Percentiles rank a stretch among this genome's conserved stretches.
Evolutionary conservation across 2,797 vertebrate species (phyloP).

Genomic region (Melanotaenia parkinsoni): DNA sequence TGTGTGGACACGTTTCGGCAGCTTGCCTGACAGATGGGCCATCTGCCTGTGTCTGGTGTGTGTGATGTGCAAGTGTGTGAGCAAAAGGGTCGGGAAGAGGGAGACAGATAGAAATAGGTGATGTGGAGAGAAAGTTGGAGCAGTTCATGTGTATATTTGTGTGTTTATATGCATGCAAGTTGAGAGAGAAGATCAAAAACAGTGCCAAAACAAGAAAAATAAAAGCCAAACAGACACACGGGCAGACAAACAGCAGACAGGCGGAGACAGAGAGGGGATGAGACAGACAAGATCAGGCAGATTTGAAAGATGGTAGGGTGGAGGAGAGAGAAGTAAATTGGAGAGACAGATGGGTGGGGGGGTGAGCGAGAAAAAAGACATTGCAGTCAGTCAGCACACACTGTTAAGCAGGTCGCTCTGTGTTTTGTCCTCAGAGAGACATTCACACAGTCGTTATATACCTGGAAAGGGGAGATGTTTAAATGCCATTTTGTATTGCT

Average conservation of each 20-base stretch:
- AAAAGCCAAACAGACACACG: slow-evolving; percentile 55
- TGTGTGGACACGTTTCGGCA: slow-evolving; percentile 68
- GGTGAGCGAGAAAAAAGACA: slow-evolving; percentile 85
- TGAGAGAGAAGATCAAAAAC: slow-evolving; percentile 49
- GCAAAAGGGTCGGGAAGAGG: slow-evolving; percentile 20
- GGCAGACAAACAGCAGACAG: slow-evolving; percentile 58
- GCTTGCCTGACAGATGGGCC: slow-evolving; percentile 75
- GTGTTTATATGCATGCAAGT: slow-evolving; percentile 59
- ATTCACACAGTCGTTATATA: slow-evolving; percentile 81
- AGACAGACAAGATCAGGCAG: slow-evolving; percentile 75
- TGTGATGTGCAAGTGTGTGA: slow-evolving; percentile 30
- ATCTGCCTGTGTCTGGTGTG: slow-evolving; percentile 71
- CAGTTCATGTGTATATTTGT: slow-evolving; percentile 56
- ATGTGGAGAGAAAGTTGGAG: slow-evolving; percentile 35
- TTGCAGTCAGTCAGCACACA: slow-evolving; percentile 84
- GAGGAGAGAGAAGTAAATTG: slow-evolving; percentile 74
- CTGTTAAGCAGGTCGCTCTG: slow-evolving; percentile 77
- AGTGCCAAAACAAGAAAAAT: slow-evolving; percentile 38
- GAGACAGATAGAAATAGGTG: slow-evolving; percentile 25
- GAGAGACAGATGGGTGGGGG: slow-evolving; percentile 77
- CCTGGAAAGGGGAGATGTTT: slow-evolving; percentile 88
- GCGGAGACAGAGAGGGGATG: slow-evolving; percentile 60
- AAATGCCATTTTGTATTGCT: slow-evolving; percentile 87
- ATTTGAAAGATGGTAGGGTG: slow-evolving; percentile 71
- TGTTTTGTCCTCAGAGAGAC: slow-evolving; percentile 77